A percentile compares a stretch with the other conserved stretches of the same genome.
Conservation (phyloP, 2,888 invertebrate genomes). For the Mayetiola destructor region DNA sequence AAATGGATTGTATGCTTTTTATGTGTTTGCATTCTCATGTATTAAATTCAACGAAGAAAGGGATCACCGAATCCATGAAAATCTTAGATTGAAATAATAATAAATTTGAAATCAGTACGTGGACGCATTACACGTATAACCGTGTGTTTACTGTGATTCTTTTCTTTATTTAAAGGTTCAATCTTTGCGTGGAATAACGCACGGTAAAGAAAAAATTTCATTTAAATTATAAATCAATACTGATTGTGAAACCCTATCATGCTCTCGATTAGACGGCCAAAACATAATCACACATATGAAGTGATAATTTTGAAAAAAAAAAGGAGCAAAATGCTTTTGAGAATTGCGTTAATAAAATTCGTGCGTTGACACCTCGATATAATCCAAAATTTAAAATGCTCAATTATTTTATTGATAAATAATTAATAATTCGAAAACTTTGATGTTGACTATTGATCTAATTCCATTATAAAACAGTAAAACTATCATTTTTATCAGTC, state of each 20-base stretch:
- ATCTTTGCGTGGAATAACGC: too few species aligned
- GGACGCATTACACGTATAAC: not conserved
- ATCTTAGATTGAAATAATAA: too few species aligned
- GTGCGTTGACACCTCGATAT: not conserved
- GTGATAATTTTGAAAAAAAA: too few species aligned
- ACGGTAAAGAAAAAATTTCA: not conserved
- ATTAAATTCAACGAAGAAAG: too few species aligned
- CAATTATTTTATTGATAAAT: not conserved
- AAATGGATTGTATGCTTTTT: too few species aligned
- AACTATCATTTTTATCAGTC: not conserved
- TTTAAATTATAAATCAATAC: not conserved
- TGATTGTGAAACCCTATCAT: not conserved
- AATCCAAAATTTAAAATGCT: not conserved
- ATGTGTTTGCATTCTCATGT: too few species aligned
- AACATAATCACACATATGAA: not conserved
- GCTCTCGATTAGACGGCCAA: not conserved
- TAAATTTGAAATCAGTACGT: constrained; percentile 8
- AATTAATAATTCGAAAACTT: too few species aligned
- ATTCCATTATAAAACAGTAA: not conserved
- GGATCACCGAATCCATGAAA: too few species aligned
- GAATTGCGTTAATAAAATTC: not conserved
- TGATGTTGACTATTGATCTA: not conserved
- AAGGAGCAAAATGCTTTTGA: not conserved
- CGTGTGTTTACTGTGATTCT: not conserved
- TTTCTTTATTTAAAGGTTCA: too few species aligned